Base-by-base conservation (phyloP, 2,113 vertebrate species). In the Dascyllus trimaculatus region DNA sequence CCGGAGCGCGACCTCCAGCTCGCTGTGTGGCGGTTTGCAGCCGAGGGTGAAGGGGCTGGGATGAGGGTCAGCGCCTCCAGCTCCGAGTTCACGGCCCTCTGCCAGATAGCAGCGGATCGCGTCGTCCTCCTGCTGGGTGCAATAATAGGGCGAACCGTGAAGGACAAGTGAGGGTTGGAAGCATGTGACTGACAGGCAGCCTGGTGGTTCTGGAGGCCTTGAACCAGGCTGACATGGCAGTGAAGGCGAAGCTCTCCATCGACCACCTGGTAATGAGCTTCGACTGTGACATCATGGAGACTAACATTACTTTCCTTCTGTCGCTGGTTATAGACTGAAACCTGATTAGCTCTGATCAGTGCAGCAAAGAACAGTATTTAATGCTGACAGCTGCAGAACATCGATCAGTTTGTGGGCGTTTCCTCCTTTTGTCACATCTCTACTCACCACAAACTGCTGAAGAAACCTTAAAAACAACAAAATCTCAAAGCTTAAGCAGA, bases 241-340 rank as follows among this genome's bases (percentile, higher is more conserved):
- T n/a, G n/a, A 54, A 66, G 46, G 60, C 48, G 18, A 66, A 17
- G 35, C 46, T 66, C 32, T 64, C 22, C 6, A 38, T 52, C 4
- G n/a, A 54, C 58, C 51, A 74, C 58, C 48, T n/a, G 4, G 19
- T 24, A 17, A 52, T 29, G 45, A 73, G 45, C 45, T 72, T 40
- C 51, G 46, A 5, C 26, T 2, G 53, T 75, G 40, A 77, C 67
- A 61, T 83, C 80, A 80, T 77, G 67, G 67, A 72, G 67, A 69
- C 46, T 65, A 9, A 68, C 63, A 49, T 24, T 17, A 62, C 43
- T 79, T 75, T 64, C 35, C 58, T 17, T 48, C 15, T 67, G 21
- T 13, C 24, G 45, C 4, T 5, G 45, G 45, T 18, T 9, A 8
- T 3, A 40, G 4, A 40, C 38, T 40, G 8, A 9, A 40, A 3